Conservation (phyloP, 2,113 vertebrate species). For the Echinops telfairi region DNA sequence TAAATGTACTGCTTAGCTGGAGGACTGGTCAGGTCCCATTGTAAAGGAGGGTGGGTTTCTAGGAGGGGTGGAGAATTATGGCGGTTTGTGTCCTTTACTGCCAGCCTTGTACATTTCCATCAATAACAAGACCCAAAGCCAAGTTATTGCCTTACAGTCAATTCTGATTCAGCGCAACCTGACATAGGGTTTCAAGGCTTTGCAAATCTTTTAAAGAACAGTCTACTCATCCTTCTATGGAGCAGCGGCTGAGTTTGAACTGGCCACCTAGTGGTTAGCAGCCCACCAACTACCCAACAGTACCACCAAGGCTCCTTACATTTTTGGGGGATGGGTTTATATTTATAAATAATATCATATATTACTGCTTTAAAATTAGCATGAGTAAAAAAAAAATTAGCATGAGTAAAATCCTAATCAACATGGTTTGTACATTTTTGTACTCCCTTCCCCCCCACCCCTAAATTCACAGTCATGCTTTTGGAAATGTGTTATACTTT, state of each 20-base stretch:
- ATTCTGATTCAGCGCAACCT: no score
- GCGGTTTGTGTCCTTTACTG: constrained; percentile 1
- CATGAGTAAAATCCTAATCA: constrained; percentile 33
- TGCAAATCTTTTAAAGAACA: no score
- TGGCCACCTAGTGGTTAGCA: no score
- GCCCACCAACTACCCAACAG: no score
- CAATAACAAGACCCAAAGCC: neutral
- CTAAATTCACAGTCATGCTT: neutral
- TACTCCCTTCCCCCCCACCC: neutral
- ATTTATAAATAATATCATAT: constrained; percentile 32
- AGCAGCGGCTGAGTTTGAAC: no score
- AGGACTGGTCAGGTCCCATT: neutral
- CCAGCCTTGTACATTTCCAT: neutral
- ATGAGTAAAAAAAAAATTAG: constrained; percentile 11
- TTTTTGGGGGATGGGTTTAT: constrained; percentile 18
- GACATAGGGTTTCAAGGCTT: no score
- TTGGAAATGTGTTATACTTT: neutral
- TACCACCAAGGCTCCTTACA: neutral
- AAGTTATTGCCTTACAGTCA: no score
- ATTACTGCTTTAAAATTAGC: neutral
- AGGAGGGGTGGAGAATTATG: neutral
- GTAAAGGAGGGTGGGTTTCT: neutral
- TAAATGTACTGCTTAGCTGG: neutral
- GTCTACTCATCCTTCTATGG: no score
- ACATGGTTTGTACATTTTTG: neutral